Percentiles rank a stretch among this genome's conserved stretches.
These are phyloP conservation scores for Acipenser ruthenus DNA, from an alignment of 2,797 vertebrate species.

Conservation along the genomic window DNA sequence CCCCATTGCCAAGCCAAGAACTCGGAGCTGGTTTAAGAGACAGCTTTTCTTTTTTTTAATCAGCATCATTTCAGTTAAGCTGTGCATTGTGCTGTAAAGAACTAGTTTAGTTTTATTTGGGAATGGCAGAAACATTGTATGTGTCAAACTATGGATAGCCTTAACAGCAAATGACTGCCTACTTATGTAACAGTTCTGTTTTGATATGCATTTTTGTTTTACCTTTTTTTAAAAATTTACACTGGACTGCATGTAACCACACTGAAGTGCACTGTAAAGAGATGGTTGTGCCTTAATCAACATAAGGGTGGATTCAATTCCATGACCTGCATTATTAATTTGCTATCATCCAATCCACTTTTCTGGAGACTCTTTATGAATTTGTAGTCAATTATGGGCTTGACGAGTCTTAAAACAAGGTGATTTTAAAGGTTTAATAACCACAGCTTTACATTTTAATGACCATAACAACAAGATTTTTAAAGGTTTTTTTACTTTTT, in stretches of 20 bases:
- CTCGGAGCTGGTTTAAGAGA: background rate
- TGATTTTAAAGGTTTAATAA: too few species aligned
- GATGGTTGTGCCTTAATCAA: background rate
- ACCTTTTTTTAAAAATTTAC: constrained; percentile 30
- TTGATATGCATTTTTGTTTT: constrained; percentile 24
- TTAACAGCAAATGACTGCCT: background rate
- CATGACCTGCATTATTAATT: too few species aligned
- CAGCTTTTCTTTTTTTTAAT: background rate
- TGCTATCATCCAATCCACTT: too few species aligned
- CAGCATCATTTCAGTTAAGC: background rate
- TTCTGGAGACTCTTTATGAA: too few species aligned
- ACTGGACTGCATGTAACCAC: constrained; percentile 25
- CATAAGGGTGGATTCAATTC: too few species aligned
- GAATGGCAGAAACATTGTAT: constrained; percentile 14
- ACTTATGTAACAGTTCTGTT: constrained; percentile 16
- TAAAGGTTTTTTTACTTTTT: too few species aligned
- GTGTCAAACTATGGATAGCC: constrained; percentile 1
- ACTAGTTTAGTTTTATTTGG: constrained; percentile 23
- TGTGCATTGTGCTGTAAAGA: constrained; percentile 17
- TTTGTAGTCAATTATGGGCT: too few species aligned
- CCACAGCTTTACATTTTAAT: too few species aligned
- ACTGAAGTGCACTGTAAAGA: constrained; percentile 12
- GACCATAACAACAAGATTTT: too few species aligned
- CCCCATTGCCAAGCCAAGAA: background rate
- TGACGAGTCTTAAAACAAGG: too few species aligned